Evolutionary conservation across 1,140 invertebrate genomes (phyloP), one percentile per base, ranked within the genome.

Genomic region (Drosophila tani): DNA sequence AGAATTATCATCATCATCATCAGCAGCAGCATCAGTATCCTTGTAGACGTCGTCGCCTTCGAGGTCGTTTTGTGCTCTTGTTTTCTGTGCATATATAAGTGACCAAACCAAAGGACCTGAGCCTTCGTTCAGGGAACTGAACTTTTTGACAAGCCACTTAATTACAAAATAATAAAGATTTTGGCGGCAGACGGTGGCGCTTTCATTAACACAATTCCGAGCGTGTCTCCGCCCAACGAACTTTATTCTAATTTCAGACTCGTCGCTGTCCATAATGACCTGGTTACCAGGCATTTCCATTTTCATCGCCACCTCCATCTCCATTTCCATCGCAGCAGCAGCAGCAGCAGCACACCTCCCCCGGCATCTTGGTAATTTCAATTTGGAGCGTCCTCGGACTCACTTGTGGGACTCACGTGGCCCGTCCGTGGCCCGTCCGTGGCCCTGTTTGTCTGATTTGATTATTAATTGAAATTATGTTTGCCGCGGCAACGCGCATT

Each of bases 101-200:
- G 82, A 81, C 81, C 81, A 65, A 46, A 46, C 81, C 81, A 65
- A 41, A 49, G 70, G 68, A 73, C 53, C 47, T 35, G 46, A 51
- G 60, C 21, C 55, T 38, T 49, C 58, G 57, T 63, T 50, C 62
- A 6, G 59, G 21, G 73, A 66, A 27, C 50, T 27, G 40, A 60
- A 77, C 45, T 71, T 79, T 79, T 67, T 66, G 59, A 82, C 81
- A 81, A 88, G 84, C 85, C 80, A 90, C 84, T 90, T 88, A 85
- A 90, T 88, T 90, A 88, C 77, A 85, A 88, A 88, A 88, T 88
- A 88, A 88, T 88, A 90, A 86, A 90, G 85, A 88, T 88, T 90
- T 84, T 60, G 50, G 43, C 62, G 43, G 63, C 84, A 85, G 84
- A 83, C 78, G 53, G 63, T 53, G 75, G 40, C 21, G 75, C 68